A percentile compares a stretch with the other conserved stretches of the same genome.
phyloP scores from a whole-genome alignment of 1,140 invertebrate species.

The Paraescarpia echinospica region DNA sequence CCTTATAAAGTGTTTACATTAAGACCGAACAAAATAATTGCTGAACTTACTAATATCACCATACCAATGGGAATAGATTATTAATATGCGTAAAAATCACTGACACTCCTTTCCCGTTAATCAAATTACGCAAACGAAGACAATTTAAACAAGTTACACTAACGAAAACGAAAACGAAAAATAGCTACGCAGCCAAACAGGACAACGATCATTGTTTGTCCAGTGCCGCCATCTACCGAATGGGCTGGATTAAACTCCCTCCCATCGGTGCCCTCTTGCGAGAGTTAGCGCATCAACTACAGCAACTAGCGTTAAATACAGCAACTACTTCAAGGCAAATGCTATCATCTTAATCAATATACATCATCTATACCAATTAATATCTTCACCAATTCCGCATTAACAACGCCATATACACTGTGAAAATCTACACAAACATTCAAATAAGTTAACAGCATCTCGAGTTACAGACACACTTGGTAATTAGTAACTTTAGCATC shows the following conservation, averaged over 20 bases:
- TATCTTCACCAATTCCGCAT: background rate
- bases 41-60: background rate
- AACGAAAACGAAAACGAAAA: background rate
- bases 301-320: background rate
- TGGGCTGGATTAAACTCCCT: background rate
- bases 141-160: background rate
- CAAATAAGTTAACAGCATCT: conserved; percentile 1
- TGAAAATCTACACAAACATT: background rate
- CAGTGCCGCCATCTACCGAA: conserved; percentile 3
- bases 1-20: background rate
- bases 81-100: background rate
- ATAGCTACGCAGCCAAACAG: background rate
- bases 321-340: background rate
- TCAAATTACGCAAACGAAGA: background rate
- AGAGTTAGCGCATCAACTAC: background rate
- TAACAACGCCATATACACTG: background rate
- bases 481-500: background rate
- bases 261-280: background rate
- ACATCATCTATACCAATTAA: background rate
- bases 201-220: background rate
- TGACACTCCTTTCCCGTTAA: background rate
- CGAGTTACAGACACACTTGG: background rate
- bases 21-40: background rate
- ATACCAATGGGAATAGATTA: background rate
- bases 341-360: background rate